Base-by-base conservation (phyloP, 2,113 vertebrate genomes). In the Hippocampus abdominalis region DNA sequence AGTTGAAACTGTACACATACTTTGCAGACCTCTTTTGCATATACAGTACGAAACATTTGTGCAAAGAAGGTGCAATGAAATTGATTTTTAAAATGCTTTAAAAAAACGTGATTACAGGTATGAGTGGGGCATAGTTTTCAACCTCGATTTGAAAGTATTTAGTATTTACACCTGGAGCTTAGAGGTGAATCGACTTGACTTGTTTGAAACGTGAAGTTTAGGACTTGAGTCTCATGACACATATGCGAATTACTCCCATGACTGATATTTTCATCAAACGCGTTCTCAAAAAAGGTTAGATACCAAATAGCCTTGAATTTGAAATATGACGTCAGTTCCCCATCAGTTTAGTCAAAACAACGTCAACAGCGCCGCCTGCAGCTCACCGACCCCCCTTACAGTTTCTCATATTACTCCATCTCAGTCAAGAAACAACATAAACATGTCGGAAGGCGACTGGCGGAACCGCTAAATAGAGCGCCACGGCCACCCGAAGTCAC, bases 401-500 rank as follows among this genome's bases (percentile, higher is more conserved):
- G 46, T 25, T n/a, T 40, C 73, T 81, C 71, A 36, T 54, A 25
- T 75, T 72, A 71, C 68, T 54, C 27, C 23, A 62, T 76, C 73
- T 71, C 68, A 70, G 60, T 70, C 40, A 36, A 69, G 73, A 72
- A 82, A 66, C 75, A 85, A 80, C 79, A 83, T 78, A 91, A 89
- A 89, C 85, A 92, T 90, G 89, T 85, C 75, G 23, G 79, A 69
- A 66, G 53, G 56, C 68, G 44, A 53, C 49, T 44, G 72, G 21
- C 68, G 23, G 54, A 59, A 61, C 49, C n/a, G 12, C 46, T 75
- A 76, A 82, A 42, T 39, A 66, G 66, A 69, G 66, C 62, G 12
- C 25, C 69, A 15, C 63, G 63, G 57, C 39, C 42, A 51, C 71
- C 76, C 36, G 64, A 69, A 76, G 68, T 69, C 74, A 72, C 70